Conservation (phyloP, 2,113 vertebrate species). For the Perognathus longimembris region DNA sequence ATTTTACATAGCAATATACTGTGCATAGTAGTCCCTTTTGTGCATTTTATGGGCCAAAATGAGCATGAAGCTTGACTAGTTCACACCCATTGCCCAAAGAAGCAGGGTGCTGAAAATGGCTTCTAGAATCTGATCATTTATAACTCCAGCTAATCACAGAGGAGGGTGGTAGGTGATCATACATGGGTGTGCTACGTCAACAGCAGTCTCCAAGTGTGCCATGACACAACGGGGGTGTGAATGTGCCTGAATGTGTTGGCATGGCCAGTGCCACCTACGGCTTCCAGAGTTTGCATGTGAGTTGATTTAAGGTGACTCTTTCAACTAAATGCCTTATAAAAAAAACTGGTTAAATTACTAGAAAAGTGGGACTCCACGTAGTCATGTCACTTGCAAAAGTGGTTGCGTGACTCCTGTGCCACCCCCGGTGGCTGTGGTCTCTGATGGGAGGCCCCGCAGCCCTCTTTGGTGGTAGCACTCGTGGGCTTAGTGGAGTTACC, state of each 20-base stretch:
- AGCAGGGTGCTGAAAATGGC: background rate
- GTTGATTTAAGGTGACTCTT: background rate
- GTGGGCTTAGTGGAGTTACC: background rate
- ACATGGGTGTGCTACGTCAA: background rate
- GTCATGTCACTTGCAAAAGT: background rate
- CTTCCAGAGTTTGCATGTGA: background rate
- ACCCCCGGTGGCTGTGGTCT: accelerated
- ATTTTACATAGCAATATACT: background rate
- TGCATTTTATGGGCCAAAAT: background rate
- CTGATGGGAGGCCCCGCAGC: background rate
- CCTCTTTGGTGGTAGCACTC: background rate
- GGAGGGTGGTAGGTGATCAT: background rate
- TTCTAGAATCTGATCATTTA: background rate
- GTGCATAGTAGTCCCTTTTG: background rate
- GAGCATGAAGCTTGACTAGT: background rate
- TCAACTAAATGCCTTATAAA: background rate
- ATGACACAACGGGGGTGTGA: background rate
- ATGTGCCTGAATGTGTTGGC: too few relatives aligned
- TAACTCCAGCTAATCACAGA: too few relatives aligned
- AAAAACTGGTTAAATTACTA: background rate
- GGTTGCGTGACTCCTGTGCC: too few relatives aligned
- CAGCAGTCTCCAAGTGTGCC: background rate
- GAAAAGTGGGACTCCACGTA: background rate
- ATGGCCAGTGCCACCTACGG: background rate
- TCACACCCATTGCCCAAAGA: background rate